Evolutionary conservation across 2,113 vertebrate genomes (phyloP), one percentile per base, ranked within the genome.

Genomic region (Otis tarda): DNA sequence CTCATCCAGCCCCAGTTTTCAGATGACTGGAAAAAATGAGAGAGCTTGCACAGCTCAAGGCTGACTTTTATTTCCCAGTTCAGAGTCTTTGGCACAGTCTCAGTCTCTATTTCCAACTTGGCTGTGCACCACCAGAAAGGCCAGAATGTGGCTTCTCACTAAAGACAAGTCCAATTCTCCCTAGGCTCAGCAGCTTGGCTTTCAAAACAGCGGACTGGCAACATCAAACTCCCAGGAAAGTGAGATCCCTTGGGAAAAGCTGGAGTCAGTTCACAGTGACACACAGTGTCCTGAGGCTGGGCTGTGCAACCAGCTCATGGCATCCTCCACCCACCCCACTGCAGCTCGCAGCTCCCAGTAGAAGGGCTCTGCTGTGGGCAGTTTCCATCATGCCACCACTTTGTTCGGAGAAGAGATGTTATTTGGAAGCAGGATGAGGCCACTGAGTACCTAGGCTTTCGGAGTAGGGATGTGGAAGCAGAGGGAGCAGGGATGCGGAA

Each of bases 61-160:
- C 60, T 91, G 81, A 49, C 64, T 81, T 92, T 71, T 78, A 41
- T 60, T 90, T 95, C 65, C 80, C 6, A 7, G 63, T 83, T 92
- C 86, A 76, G 78, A 75, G 59, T 30, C 63, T 57, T 73, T 92
- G 78, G 91, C 70, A 71, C 49, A 27, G 21, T n/a, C 71, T 63
- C 79, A 37, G 71, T 14, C 63, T 87, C 53, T 64, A 3, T 90
- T 94, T 94, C 83, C 71, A 89, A 2, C 49, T 92, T 94, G 89
- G 73, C 83, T 69, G 33, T 3, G 12, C 39, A 77, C 50, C 76
- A 77, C 50, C 83, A 86, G 70, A 68, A 90, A 68, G 67, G 39
- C 37, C 35, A 14, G 79, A 90, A 69, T 7, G 22, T 30, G 67
- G 63, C 89, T 53, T 14, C 70, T 88, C 67, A 70, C 79, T 71